phyloP scores from a whole-genome alignment of 1,140 invertebrate species.

The Drosophila lacertosa region DNA sequence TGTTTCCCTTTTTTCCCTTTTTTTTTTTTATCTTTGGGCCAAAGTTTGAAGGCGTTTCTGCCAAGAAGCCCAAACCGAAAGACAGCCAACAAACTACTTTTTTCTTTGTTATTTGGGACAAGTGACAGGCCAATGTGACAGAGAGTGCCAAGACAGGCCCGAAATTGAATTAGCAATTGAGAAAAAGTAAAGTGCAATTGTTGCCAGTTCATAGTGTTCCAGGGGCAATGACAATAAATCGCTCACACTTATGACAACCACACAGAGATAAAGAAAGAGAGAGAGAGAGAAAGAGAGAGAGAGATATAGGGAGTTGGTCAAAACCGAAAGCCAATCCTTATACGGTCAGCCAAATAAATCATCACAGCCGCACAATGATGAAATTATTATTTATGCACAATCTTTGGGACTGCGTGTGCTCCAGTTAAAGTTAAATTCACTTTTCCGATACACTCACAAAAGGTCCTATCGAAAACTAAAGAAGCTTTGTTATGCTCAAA shows the following conservation, averaged over 20 bases:
- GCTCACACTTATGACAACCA: constrained; percentile 58
- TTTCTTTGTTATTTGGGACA: constrained; percentile 19
- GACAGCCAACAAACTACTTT: constrained; percentile 19
- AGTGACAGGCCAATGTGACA: constrained; percentile 57
- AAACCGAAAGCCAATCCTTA: constrained; percentile 67
- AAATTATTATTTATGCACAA: constrained; percentile 84
- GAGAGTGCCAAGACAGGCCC: constrained; percentile 60
- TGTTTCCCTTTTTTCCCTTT: constrained; percentile 16
- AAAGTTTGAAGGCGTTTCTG: constrained; percentile 55
- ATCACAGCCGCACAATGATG: constrained; percentile 78
- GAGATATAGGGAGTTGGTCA: constrained; percentile 28
- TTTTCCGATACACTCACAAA: constrained; percentile 38
- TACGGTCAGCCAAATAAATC: constrained; percentile 79
- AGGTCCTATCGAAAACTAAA: too few relatives aligned
- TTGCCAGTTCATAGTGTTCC: constrained; percentile 43
- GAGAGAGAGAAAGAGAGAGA: constrained; percentile 10
- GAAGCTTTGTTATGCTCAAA: neutral
- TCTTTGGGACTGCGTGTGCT: constrained; percentile 64
- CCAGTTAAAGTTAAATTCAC: constrained; percentile 67
- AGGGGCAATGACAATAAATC: constrained; percentile 59
- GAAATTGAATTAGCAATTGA: constrained; percentile 79
- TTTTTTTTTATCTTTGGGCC: constrained; percentile 19
- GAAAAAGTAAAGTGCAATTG: constrained; percentile 37
- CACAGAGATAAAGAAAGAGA: constrained; percentile 1
- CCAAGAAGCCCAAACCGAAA: constrained; percentile 3